Conservation (phyloP, 2,797 vertebrate species). For the Myripristis murdjan region DNA sequence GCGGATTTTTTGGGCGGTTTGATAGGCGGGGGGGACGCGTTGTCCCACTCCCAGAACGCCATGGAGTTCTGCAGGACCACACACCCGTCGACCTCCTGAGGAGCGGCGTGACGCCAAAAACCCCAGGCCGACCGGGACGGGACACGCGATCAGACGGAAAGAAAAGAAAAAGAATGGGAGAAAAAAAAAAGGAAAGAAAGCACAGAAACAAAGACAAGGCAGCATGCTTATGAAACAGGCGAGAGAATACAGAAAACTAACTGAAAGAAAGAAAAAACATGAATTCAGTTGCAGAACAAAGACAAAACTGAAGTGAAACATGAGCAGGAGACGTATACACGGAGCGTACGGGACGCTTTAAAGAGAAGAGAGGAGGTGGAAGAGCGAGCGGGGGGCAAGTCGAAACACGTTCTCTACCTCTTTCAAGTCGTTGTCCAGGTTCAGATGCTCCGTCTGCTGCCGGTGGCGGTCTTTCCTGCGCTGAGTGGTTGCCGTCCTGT, state of each 20-base stretch:
- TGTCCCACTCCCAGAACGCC: conserved; percentile 96
- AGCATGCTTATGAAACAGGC: conserved; percentile 78
- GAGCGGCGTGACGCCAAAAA: conserved; percentile 63
- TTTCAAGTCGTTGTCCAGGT: conserved; percentile 90
- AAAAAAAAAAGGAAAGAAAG: conserved; percentile 26
- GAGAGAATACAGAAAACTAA: conserved; percentile 12
- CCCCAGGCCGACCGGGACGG: conserved; percentile 24
- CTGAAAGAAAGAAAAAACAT: conserved; percentile 6
- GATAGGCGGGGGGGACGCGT: conserved; percentile 87
- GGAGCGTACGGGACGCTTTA: conserved; percentile 7
- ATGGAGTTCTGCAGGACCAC: conserved; percentile 92
- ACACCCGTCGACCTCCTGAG: conserved; percentile 89
- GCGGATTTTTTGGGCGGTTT: conserved; percentile 96
- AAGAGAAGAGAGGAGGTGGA: neutral
- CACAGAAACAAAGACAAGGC: conserved; percentile 47
- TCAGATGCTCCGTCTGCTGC: conserved; percentile 89
- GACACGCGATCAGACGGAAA: conserved; percentile 35
- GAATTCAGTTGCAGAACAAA: neutral
- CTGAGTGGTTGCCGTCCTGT: conserved; percentile 86
- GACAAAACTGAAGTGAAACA: conserved; percentile 11
- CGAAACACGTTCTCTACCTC: conserved; percentile 78
- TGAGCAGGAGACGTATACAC: neutral
- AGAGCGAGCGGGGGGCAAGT: neutral
- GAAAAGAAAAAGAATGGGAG: conserved; percentile 49
- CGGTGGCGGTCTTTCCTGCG: conserved; percentile 89